Percentiles rank a stretch among this genome's conserved stretches.
These are phyloP conservation scores for Stramonita haemastoma DNA, from an alignment of 2,888 invertebrate species.

Conservation along the genomic window DNA sequence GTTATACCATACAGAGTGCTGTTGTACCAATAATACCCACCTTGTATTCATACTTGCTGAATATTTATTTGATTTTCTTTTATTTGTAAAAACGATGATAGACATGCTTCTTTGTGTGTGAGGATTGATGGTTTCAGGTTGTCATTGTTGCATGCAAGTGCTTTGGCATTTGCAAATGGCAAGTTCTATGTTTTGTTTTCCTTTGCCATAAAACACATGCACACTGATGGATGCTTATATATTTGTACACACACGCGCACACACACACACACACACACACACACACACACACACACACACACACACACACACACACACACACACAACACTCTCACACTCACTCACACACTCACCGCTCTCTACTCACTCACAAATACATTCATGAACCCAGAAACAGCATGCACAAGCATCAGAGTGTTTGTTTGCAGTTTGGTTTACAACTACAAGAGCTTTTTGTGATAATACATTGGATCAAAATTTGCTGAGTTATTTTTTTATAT, in stretches of 20 bases:
- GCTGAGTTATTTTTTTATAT: not conserved
- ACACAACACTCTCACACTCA: not conserved
- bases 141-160: too few species aligned
- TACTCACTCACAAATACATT: not conserved
- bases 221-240: not conserved
- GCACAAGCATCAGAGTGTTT: not conserved
- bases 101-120: not conserved
- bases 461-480: slow-evolving; percentile 30
- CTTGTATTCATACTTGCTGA: not conserved
- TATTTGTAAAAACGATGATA: not conserved
- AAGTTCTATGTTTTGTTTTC: not conserved
- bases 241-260: not conserved
- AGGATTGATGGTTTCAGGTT: too few species aligned
- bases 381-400: not conserved
- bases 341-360: too few species aligned
- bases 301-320: too few species aligned
- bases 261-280: not conserved
- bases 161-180: not conserved
- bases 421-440: not conserved
- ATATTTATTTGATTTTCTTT: slow-evolving; percentile 11
- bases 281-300: not conserved
- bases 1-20: not conserved
- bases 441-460: not conserved
- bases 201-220: not conserved
- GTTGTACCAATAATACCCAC: not conserved